phyloP scores from a whole-genome alignment of 2,888 invertebrate genomes.

The Colletes collaris region DNA sequence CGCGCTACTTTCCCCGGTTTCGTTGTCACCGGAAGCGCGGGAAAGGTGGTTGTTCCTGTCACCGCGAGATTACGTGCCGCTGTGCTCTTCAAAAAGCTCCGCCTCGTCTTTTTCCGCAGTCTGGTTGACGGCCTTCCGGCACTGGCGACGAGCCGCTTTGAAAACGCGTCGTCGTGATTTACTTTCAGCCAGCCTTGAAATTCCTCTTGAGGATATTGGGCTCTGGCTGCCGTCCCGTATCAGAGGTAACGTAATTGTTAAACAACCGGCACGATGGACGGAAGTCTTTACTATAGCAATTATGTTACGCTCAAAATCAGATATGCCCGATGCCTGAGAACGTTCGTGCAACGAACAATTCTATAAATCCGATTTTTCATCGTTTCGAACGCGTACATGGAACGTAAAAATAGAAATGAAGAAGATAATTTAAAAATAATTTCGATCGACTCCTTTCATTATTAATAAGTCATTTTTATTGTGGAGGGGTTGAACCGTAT shows the following conservation, averaged over 20 bases:
- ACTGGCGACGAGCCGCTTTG: slow-evolving; percentile 7
- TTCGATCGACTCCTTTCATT: slow-evolving; percentile 9
- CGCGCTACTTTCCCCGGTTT: no score
- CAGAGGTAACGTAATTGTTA: slow-evolving; percentile 4
- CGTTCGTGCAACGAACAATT: slow-evolving; percentile 6
- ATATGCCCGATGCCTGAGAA: not conserved
- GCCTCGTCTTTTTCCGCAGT: not conserved
- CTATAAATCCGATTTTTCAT: no score
- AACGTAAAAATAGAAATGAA: no score
- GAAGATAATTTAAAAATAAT: slow-evolving; percentile 6
- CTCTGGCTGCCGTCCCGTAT: not conserved
- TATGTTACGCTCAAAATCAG: not conserved
- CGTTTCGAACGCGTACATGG: no score
- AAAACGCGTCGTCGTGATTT: slow-evolving; percentile 16
- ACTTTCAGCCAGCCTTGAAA: slow-evolving; percentile 10
- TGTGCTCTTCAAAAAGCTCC: not conserved
- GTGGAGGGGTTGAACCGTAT: not conserved
- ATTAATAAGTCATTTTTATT: slow-evolving; percentile 16
- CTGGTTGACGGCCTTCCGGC: slow-evolving; percentile 6
- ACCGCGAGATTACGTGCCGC: no score
- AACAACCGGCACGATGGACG: not conserved
- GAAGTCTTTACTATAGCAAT: not conserved
- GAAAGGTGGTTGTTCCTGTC: no score
- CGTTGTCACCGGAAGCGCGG: no score
- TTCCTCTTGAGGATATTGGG: not conserved